Conservation (phyloP, 1,140 invertebrate species). For the Pogonomyrmex californicus region DNA sequence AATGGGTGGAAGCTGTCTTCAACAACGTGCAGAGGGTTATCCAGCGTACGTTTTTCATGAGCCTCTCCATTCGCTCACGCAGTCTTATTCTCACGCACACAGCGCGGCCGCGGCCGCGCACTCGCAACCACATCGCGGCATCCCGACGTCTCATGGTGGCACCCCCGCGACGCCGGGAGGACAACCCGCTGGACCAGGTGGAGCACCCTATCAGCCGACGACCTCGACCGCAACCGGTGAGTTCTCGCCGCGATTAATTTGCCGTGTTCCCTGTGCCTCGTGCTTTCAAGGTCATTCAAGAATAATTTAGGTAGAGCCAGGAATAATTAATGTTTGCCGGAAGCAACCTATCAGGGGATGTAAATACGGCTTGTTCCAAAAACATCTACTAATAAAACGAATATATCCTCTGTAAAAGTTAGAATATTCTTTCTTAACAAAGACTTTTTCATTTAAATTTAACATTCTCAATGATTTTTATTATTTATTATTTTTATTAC, state of each 20-base stretch:
- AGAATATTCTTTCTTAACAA: background rate
- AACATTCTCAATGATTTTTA: background rate
- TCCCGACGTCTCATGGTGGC: slow-evolving; percentile 84
- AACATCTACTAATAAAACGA: background rate
- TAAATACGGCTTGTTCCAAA: background rate
- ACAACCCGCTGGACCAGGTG: slow-evolving; percentile 84
- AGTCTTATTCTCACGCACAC: slow-evolving; percentile 86
- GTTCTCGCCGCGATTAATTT: slow-evolving; percentile 78
- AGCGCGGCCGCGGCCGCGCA: slow-evolving; percentile 86
- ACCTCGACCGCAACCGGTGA: slow-evolving; percentile 88
- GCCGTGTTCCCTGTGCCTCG: background rate
- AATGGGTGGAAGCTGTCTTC: slow-evolving; percentile 95
- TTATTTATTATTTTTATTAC: background rate
- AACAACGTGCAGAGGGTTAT: slow-evolving; percentile 95
- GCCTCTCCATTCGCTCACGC: slow-evolving; percentile 92
- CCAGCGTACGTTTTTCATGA: slow-evolving; percentile 97
- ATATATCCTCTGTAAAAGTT: background rate
- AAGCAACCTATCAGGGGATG: background rate
- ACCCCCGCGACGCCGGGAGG: slow-evolving; percentile 84
- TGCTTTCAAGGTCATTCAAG: slow-evolving; percentile 28
- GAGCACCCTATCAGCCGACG: slow-evolving; percentile 89
- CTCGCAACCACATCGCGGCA: slow-evolving; percentile 86
- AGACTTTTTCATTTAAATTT: background rate
- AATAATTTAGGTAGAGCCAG: background rate
- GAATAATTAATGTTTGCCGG: background rate